Evolutionary conservation across 2,113 vertebrate genomes (phyloP).

Genomic region (Mesitornis unicolor): DNA sequence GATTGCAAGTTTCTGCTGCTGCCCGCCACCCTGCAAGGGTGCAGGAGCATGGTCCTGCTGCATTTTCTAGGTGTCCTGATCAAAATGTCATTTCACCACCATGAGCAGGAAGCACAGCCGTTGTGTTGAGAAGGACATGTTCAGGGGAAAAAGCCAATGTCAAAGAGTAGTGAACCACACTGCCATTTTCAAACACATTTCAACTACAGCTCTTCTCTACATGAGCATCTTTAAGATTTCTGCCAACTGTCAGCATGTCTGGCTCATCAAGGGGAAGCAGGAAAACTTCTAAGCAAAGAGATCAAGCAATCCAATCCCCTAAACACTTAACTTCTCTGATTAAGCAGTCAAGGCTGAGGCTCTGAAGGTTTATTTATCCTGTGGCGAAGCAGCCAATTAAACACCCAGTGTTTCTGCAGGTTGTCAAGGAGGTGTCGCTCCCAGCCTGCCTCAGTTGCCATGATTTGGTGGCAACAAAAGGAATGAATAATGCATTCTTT

Average conservation of each 20-base stretch:
- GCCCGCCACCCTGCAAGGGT: not conserved
- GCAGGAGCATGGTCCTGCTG: fast-evolving
- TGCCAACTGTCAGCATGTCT: not conserved
- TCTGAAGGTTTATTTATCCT: not conserved
- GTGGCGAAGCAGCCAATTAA: constrained; percentile 1
- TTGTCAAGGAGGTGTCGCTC: not conserved
- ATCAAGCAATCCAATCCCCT: not conserved
- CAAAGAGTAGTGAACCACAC: not conserved
- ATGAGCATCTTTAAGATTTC: not conserved
- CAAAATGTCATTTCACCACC: not conserved
- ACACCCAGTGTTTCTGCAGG: not conserved
- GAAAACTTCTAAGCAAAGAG: constrained; percentile 6
- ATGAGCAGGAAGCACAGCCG: not conserved
- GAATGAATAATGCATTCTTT: not conserved
- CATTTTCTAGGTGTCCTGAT: not conserved
- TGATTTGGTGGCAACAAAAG: not conserved
- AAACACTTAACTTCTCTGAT: constrained; percentile 1
- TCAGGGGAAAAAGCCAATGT: not conserved
- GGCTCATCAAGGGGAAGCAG: not conserved
- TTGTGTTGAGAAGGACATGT: not conserved
- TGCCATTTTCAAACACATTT: not conserved
- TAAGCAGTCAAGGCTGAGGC: not conserved
- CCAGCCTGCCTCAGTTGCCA: not conserved
- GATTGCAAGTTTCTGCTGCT: not conserved
- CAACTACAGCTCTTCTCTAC: not conserved